Evolutionary conservation across 2,797 vertebrate species (phyloP), one percentile per base, ranked within the genome.

Genomic region (Enteromius paludinosus): DNA sequence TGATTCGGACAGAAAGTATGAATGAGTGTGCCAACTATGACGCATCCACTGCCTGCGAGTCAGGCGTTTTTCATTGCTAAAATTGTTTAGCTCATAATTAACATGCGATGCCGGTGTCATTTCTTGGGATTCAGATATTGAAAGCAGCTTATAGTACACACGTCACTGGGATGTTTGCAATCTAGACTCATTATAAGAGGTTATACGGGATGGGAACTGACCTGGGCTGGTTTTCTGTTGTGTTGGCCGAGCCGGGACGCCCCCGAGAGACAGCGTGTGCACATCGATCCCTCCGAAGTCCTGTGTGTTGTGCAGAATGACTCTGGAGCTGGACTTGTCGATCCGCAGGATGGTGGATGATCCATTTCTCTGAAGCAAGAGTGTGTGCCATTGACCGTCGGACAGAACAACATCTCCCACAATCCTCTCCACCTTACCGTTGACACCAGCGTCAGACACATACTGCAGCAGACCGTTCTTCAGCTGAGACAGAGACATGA

Each of bases 391-490:
- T 82, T 95, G 96, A 5, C 98, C 97, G 17, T 99, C 98, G 0
- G 97, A 95, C 43, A 97, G 72, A 3, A 93, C 92, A 0, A 92
- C 87, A 3, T 99, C 98, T 0, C 94, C 93, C 54, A 98, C 90
- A 3, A 93, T 96, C 71, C 98, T 94, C 87, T 99, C 98, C 90
- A 99, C 98, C 69, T 98, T 98, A 15, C 98, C 98, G 2, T 93
- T 95, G 0, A 96, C 91, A 17, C 98, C 98, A 0, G 97, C 96
- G 0, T 99, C 98, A 0, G 98, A 99, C 4, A 96, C 84, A 68
- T 98, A 99, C 89, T 98, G 96, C 56, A 99, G 84, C 91, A 96
- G 97, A 25, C 98, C 98, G 4, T 95, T 96, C 93, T 96, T 98
- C 82, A 99, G 91, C 98, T 99, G 89, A 38, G 79, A 20, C 33